Base-by-base conservation (phyloP, 1,140 invertebrate species). In the Formica selysi region DNA sequence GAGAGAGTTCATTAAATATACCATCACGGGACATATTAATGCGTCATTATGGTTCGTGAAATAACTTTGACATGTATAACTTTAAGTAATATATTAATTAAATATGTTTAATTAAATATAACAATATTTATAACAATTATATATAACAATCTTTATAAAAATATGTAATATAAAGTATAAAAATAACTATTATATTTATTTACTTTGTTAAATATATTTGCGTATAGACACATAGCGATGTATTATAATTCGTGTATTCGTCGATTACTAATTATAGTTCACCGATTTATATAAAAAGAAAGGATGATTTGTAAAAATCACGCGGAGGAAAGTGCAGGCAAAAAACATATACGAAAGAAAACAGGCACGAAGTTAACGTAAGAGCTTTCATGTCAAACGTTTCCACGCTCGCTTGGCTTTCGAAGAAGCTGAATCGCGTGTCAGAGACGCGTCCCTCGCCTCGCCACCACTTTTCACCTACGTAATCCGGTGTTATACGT, bases 391-490 rank as follows among this genome's bases (percentile, higher is more conserved):
- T 78, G 88, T 86, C 85, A 78, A 90, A 89, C 73, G 79, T 68
- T 76, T 89, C 88, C 85, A 83, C 71, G 88, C 61, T 91, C 79
- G 76, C 41, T 22, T 61, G 61, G 84, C 83, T 85, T 90, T 89
- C 86, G 79, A 84, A 48, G 89, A 89, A 91, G 86, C 85, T 87
- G 89, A 91, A 91, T 91, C 89, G 91, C 91, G 89, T 91, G 88
- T 87, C 79, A 62, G 73, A 44, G 29, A 61, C 44, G 51, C 54
- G 54, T 44, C 65, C 74, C 80, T 86, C 76, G 29, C 51, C 38
- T 57, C 86, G 62, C 62, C 32, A 76, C 79, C 44, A 61, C 70
- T 87, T 83, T 85, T 70, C 85, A 85, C 88, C 68, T 87, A 19
- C 41, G 64, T 79, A 80, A 90, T 85, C 86, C 87, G 67, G 61